Evolutionary conservation across 2,888 invertebrate species (phyloP).

Genomic region (Eristalis intricaria): DNA sequence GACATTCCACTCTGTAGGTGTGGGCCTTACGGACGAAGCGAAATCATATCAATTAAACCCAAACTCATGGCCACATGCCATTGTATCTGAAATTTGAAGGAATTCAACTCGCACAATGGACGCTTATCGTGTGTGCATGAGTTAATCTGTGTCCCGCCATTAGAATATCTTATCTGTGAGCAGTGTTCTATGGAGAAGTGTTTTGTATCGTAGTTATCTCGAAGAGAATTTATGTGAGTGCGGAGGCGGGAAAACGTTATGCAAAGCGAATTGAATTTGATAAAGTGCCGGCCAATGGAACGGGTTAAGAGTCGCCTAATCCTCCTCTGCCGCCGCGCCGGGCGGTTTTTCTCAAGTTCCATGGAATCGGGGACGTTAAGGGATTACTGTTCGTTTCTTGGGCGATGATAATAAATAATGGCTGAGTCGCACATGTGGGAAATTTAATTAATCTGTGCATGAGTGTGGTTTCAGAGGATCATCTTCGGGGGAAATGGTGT

Average conservation of each 20-base stretch:
- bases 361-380: not conserved
- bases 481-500: not conserved
- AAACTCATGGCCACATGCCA: not conserved
- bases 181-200: not conserved
- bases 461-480: not conserved
- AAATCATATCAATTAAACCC: not conserved
- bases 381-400: not conserved
- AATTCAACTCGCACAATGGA: not conserved
- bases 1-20: not conserved
- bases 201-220: not conserved
- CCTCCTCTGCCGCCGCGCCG: not conserved
- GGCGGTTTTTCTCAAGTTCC: not conserved
- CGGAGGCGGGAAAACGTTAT: not conserved
- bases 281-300: not conserved
- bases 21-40: not conserved
- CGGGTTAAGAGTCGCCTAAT: not conserved
- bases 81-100: not conserved
- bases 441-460: constrained; percentile 47
- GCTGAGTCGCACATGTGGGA: constrained; percentile 23
- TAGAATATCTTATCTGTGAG: not conserved
- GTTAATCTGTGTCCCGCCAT: not conserved
- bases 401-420: constrained; percentile 43
- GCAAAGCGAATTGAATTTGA: not conserved
- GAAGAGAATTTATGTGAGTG: not conserved
- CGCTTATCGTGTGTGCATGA: not conserved